These are phyloP conservation scores for Eueremaeus valkanovi DNA, from an alignment of 2,888 invertebrate genomes.

Conservation along the genomic window DNA sequence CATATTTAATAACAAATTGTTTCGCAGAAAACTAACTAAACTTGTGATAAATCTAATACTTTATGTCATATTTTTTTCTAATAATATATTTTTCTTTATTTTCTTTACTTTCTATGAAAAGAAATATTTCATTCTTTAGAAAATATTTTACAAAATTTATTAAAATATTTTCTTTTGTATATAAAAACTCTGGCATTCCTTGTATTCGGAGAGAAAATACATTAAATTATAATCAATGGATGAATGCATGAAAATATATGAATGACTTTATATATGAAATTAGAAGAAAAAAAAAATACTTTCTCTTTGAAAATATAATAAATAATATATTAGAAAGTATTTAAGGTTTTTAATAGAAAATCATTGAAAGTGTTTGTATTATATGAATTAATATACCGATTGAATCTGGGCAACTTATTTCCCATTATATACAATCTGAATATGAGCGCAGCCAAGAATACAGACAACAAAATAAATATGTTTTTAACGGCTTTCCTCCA, in stretches of 20 bases:
- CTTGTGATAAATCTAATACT: no score
- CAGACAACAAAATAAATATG: conserved; percentile 35
- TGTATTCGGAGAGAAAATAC: not conserved
- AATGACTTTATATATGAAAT: not conserved
- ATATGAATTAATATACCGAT: conserved; percentile 49
- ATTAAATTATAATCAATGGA: conserved; percentile 6
- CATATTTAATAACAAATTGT: no score
- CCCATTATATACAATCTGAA: conserved; percentile 53
- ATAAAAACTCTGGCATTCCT: not conserved
- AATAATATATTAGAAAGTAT: no score
- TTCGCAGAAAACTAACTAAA: no score
- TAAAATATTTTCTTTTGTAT: not conserved
- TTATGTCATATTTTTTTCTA: no score
- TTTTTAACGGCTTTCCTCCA: conserved; percentile 32
- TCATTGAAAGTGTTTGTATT: no score
- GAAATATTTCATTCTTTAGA: not conserved
- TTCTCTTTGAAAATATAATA: no score
- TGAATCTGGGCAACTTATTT: conserved; percentile 53
- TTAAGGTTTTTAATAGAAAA: not conserved
- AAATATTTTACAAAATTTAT: not conserved
- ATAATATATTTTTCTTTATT: not conserved
- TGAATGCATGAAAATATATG: not conserved
- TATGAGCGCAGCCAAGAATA: conserved; percentile 32
- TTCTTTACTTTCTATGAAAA: not conserved
- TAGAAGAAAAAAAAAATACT: not conserved